Conservation (phyloP, 92 coral and sea anemone species). For the Isaurus tuberculatus region DNA sequence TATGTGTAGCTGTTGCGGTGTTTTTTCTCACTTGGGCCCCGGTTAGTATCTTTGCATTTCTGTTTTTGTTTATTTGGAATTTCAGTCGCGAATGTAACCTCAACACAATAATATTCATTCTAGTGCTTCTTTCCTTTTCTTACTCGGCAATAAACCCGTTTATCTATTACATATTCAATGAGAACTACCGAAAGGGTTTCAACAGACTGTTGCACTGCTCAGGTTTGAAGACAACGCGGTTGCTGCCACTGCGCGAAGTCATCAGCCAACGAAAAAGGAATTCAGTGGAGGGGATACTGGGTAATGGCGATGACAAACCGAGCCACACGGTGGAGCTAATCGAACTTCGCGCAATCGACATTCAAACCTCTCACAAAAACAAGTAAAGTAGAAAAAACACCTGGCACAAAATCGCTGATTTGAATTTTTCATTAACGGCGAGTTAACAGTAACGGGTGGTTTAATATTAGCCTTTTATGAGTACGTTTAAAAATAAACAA, state of each 20-base stretch:
- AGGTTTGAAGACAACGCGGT: not conserved
- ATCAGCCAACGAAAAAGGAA: constrained; percentile 10
- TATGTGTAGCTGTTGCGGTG: not conserved
- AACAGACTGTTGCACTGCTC: constrained; percentile 1
- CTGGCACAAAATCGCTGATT: not conserved
- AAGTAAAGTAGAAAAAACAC: not conserved
- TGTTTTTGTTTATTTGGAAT: constrained; percentile 27
- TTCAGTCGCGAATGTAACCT: constrained; percentile 39
- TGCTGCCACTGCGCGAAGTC: not conserved
- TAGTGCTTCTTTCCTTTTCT: constrained; percentile 34
- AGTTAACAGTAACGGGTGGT: not conserved
- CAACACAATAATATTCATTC: constrained; percentile 5
- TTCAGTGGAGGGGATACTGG: not conserved
- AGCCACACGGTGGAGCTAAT: constrained; percentile 20
- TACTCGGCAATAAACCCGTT: constrained; percentile 40
- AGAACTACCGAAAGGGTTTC: constrained; percentile 32
- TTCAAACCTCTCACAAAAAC: not conserved
- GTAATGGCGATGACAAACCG: not conserved
- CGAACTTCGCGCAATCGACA: not conserved
- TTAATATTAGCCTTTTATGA: not conserved
- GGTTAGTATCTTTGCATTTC: constrained; percentile 12
- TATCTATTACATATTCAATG: constrained; percentile 37
- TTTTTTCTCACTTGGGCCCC: constrained; percentile 43
- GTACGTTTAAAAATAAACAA: not conserved
- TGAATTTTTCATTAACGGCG: not conserved